Conservation (phyloP, 35 echinoderm and acorn worm species). For the Anneissia japonica region DNA sequence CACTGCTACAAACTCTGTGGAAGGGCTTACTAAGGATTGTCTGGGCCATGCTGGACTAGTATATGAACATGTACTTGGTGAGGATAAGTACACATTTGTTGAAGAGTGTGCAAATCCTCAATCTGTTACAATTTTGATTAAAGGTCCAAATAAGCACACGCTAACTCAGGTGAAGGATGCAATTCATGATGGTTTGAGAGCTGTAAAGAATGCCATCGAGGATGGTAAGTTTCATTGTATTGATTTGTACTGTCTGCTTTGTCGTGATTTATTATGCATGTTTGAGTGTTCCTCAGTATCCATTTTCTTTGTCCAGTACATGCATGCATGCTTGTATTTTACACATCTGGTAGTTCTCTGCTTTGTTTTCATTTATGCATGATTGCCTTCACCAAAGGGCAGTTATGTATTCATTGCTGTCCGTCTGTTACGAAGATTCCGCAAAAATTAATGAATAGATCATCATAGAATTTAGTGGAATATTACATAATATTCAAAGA, state of each 20-base stretch:
- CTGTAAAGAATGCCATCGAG: constrained; percentile 98
- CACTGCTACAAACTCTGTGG: constrained; percentile 91
- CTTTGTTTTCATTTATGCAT: no score
- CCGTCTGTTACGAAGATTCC: no score
- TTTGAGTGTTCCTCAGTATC: no score
- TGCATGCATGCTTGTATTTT: not conserved
- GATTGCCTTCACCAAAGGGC: no score
- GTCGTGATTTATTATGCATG: no score
- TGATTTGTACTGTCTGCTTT: not conserved
- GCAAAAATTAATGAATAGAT: no score
- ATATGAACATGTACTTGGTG: constrained; percentile 99
- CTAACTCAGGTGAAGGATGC: constrained; percentile 97
- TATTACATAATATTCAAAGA: no score
- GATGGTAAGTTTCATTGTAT: constrained; percentile 63
- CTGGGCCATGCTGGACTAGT: constrained; percentile 84
- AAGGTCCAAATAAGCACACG: constrained; percentile 93
- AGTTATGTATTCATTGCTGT: no score
- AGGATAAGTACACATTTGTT: constrained; percentile 95
- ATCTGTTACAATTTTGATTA: constrained; percentile 95
- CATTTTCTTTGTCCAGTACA: no score
- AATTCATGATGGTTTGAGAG: constrained; percentile 86
- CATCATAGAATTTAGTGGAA: no score
- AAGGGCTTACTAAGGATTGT: constrained; percentile 71
- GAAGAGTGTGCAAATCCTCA: constrained; percentile 95
- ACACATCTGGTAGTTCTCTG: not conserved